Evolutionary conservation across 1,140 invertebrate genomes (phyloP).

Genomic region (Eciton burchellii): DNA sequence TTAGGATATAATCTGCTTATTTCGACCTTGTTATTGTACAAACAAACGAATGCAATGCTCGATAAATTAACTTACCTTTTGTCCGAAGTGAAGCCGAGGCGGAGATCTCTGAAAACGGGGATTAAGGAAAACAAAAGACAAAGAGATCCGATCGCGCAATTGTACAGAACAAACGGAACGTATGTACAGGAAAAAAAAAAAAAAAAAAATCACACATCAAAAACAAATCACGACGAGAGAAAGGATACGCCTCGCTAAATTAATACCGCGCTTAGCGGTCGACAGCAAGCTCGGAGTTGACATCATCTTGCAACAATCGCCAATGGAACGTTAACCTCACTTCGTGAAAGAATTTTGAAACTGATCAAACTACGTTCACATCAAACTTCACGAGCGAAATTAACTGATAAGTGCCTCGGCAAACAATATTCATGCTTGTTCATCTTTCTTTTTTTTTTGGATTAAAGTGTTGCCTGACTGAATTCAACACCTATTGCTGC

Average conservation of each 20-base stretch:
- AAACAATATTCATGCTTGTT: not conserved
- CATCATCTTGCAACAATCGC: conserved; percentile 70
- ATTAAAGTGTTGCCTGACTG: not conserved
- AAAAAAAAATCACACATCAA: no score
- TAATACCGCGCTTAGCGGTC: conserved; percentile 43
- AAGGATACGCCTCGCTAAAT: conserved; percentile 78
- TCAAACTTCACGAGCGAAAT: not conserved
- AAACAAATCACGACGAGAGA: conserved; percentile 11
- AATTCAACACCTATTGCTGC: not conserved
- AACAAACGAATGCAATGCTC: not conserved
- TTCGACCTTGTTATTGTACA: not conserved
- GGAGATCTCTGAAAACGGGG: conserved; percentile 69
- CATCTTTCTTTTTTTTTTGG: not conserved
- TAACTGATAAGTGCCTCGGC: not conserved
- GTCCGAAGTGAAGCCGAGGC: conserved; percentile 34
- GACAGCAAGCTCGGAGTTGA: conserved; percentile 63
- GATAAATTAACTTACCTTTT: conserved; percentile 73
- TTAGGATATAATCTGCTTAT: not conserved
- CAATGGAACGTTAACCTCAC: conserved; percentile 57
- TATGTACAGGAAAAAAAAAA: no score
- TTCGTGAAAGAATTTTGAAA: not conserved
- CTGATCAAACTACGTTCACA: not conserved
- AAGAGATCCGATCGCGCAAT: not conserved
- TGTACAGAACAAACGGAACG: not conserved
- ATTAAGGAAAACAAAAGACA: conserved; percentile 65